Conservation (phyloP, 2,113 vertebrate species). For the Ploceus nigricollis region DNA sequence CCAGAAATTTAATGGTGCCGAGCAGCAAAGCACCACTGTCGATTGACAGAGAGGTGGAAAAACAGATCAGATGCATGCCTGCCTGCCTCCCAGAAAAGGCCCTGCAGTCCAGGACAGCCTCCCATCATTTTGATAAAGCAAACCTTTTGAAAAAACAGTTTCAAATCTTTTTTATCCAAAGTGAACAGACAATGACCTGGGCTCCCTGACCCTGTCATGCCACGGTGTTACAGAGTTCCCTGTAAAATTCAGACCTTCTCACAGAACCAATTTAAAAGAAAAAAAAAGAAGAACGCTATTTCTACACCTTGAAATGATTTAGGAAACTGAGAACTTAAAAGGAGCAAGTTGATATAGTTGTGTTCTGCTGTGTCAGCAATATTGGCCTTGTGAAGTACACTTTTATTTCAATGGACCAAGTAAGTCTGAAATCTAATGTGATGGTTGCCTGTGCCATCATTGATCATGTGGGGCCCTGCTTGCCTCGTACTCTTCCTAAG, state of each 20-base stretch:
- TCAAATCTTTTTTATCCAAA: background rate
- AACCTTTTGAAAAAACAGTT: background rate
- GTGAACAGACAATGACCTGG: background rate
- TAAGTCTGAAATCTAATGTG: background rate
- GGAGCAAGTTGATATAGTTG: background rate
- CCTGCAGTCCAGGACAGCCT: background rate
- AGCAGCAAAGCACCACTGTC: conserved; percentile 7
- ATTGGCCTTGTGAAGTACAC: background rate
- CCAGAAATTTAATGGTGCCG: background rate
- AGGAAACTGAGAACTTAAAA: background rate
- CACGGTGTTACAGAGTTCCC: background rate
- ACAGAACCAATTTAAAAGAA: background rate
- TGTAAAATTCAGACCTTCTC: background rate
- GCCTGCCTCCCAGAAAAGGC: background rate
- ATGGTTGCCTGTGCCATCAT: background rate
- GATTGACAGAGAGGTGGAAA: conserved; percentile 11
- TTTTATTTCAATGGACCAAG: background rate
- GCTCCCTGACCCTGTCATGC: background rate
- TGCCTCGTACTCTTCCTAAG: background rate
- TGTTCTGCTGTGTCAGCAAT: background rate
- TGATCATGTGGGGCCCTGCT: background rate
- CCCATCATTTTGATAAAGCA: background rate
- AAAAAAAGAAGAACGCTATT: background rate
- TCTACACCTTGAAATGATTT: background rate
- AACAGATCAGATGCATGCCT: background rate